These are phyloP conservation scores for Adelges cooleyi DNA, from an alignment of 1,140 invertebrate genomes.

Conservation along the genomic window DNA sequence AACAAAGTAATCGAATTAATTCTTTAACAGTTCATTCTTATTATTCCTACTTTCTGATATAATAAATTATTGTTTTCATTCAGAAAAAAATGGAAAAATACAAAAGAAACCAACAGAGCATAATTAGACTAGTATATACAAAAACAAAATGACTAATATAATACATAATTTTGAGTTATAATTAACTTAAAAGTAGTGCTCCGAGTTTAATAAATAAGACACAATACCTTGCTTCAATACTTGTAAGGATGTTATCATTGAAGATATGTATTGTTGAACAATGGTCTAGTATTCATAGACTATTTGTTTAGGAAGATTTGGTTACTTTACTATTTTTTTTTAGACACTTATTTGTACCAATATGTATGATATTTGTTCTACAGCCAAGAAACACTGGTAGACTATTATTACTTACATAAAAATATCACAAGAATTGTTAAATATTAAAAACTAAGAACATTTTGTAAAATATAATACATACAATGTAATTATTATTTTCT, in stretches of 20 bases:
- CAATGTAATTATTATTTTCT: conserved; percentile 12
- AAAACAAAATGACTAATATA: conserved; percentile 21
- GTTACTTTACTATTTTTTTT: too few relatives aligned
- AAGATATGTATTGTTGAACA: neutral
- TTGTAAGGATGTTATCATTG: too few relatives aligned
- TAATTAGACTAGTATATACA: conserved; percentile 16
- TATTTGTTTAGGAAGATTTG: neutral
- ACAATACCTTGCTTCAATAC: too few relatives aligned
- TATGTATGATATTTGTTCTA: neutral
- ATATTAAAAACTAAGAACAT: neutral
- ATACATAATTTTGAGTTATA: neutral
- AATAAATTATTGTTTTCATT: too few relatives aligned
- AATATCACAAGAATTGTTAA: conserved; percentile 17
- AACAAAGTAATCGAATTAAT: too few relatives aligned
- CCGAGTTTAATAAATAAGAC: neutral
- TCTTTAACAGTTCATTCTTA: too few relatives aligned
- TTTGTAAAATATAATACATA: neutral
- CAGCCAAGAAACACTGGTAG: neutral
- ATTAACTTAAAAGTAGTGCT: neutral
- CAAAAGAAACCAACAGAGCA: too few relatives aligned
- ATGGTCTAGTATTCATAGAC: neutral
- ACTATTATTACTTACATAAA: conserved; percentile 10
- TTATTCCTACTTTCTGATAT: too few relatives aligned
- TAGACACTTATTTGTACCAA: conserved; percentile 3
- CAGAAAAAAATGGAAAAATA: too few relatives aligned